phyloP scores from a whole-genome alignment of 2,113 vertebrate species.

The Labeo catla region DNA sequence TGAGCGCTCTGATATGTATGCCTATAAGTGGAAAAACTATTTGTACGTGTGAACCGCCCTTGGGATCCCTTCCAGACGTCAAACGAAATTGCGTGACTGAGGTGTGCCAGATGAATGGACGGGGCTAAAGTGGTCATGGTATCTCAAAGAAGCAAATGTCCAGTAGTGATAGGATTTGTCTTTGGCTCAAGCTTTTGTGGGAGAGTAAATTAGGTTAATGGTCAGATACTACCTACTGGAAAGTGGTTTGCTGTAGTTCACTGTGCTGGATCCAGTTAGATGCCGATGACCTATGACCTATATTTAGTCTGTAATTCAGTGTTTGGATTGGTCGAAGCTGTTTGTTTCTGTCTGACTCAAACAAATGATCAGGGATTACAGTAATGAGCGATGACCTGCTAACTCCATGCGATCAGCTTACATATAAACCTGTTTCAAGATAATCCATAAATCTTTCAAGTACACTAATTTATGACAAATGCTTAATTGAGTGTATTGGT shows the following conservation, averaged over 20 bases:
- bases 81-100: constrained; percentile 33
- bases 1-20: not conserved
- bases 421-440: constrained; percentile 17
- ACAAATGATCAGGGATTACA: constrained; percentile 3
- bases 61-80: not conserved
- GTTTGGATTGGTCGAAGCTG: constrained; percentile 24
- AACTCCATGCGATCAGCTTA: not conserved
- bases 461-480: not conserved
- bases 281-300: not conserved
- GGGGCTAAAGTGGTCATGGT: not conserved
- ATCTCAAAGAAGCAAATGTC: constrained; percentile 20
- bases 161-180: constrained; percentile 19
- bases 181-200: not conserved
- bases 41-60: constrained; percentile 32
- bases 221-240: constrained; percentile 3
- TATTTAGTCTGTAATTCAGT: constrained; percentile 20
- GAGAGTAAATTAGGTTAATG: constrained; percentile 34
- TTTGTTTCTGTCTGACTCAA: constrained; percentile 31
- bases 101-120: constrained; percentile 20
- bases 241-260: not conserved
- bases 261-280: constrained; percentile 35
- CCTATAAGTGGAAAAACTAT: constrained; percentile 28
- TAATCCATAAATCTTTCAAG: constrained; percentile 33
- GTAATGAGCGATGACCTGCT: constrained; percentile 38
- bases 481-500: constrained; percentile 19